Conservation (phyloP, 23 tunicate species). For the Ciona savignyi region DNA sequence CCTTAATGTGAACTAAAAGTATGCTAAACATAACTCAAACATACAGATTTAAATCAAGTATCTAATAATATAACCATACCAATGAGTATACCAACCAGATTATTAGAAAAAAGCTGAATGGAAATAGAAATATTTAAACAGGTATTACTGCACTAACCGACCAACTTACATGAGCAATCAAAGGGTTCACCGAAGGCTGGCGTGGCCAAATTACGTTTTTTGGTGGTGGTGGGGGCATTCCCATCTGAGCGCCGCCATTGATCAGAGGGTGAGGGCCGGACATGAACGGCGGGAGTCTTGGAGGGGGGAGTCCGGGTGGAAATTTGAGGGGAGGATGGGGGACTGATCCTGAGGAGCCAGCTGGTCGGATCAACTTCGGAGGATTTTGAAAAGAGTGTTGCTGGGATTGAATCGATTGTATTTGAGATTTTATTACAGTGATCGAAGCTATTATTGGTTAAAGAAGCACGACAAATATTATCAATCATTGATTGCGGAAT, state of each 20-base stretch:
- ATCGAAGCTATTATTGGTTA: too few species aligned
- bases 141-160: too few species aligned
- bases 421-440: too few species aligned
- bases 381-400: background rate
- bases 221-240: constrained; percentile 11
- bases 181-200: constrained; percentile 29
- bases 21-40: too few species aligned
- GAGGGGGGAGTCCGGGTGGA: constrained; percentile 30
- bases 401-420: background rate
- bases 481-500: too few species aligned
- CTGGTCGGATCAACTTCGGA: background rate
- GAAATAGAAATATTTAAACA: too few species aligned
- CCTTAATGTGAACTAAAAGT: too few species aligned
- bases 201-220: background rate
- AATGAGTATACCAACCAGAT: too few species aligned
- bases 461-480: too few species aligned
- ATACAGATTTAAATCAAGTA: too few species aligned
- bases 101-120: too few species aligned
- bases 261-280: constrained; percentile 10
- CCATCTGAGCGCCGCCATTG: background rate
- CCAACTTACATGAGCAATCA: constrained; percentile 51
- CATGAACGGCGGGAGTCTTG: constrained; percentile 11
- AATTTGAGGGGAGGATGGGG: constrained; percentile 24
- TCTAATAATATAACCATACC: too few species aligned
- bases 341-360: constrained; percentile 29